Evolutionary conservation across 2,888 invertebrate species (phyloP).

Genomic region (Acleris literana): DNA sequence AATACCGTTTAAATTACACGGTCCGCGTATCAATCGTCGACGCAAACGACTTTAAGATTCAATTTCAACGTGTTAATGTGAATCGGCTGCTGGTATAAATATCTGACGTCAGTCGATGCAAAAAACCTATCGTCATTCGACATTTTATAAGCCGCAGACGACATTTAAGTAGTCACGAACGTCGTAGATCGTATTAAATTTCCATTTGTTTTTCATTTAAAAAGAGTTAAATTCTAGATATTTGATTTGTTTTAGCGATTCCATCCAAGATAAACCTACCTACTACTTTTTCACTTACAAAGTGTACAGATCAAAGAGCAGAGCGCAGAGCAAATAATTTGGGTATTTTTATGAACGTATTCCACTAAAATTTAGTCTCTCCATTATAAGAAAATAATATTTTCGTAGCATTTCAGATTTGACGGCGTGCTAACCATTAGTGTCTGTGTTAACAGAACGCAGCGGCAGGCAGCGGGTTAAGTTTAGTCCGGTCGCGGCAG

Average conservation of each 20-base stretch:
- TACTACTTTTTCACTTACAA: not conserved
- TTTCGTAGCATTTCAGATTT: conserved; percentile 21
- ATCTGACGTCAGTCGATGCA: conserved; percentile 31
- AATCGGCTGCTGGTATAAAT: conserved; percentile 37
- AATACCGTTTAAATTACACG: conserved; percentile 40
- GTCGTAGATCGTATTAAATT: conserved; percentile 21
- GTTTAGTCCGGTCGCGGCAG: conserved; percentile 47
- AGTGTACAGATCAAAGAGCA: not conserved
- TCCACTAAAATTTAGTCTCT: too few relatives aligned
- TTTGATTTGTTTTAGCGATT: not conserved
- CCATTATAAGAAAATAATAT: not conserved
- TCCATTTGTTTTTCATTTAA: conserved; percentile 29
- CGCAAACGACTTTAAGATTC: conserved; percentile 52
- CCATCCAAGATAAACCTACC: not conserved
- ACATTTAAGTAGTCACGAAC: conserved; percentile 20
- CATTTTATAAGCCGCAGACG: conserved; percentile 30
- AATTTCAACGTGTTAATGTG: conserved; percentile 48
- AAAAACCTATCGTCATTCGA: conserved; percentile 32
- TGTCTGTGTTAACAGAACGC: conserved; percentile 22
- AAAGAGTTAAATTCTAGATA: not conserved
- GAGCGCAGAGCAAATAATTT: not conserved
- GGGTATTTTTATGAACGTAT: too few relatives aligned
- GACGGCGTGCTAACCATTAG: conserved; percentile 6
- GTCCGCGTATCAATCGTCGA: conserved; percentile 46
- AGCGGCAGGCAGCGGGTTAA: conserved; percentile 49